Percentiles rank a stretch among this genome's conserved stretches.
Conservation (phyloP, 2,797 vertebrate genomes). For the Dryobates pubescens region DNA sequence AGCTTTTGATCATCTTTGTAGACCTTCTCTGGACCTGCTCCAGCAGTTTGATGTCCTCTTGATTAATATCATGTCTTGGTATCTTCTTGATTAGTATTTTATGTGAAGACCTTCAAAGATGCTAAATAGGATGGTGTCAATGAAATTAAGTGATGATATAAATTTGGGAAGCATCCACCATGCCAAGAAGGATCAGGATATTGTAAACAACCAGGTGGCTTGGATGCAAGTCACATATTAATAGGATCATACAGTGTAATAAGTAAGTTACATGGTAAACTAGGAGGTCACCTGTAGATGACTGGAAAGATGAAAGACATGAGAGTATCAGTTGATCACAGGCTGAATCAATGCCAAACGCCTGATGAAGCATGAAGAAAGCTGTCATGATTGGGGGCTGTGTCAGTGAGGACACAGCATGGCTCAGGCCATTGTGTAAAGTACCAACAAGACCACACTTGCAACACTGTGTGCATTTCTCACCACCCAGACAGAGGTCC, state of each 20-base stretch:
- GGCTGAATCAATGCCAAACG: neutral
- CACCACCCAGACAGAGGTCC: neutral
- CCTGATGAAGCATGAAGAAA: neutral
- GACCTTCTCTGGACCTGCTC: no score
- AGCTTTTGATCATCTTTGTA: no score
- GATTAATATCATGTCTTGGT: no score
- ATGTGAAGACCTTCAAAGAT: neutral
- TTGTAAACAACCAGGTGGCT: neutral
- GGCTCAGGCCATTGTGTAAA: neutral
- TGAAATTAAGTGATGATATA: neutral
- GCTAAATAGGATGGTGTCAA: accelerated
- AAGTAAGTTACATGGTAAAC: accelerated
- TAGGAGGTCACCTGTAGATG: neutral
- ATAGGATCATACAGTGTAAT: neutral
- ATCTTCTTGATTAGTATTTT: neutral
- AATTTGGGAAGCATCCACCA: neutral
- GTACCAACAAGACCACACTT: neutral
- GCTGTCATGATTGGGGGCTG: neutral
- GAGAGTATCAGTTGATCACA: neutral
- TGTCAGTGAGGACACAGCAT: neutral
- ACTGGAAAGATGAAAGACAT: neutral
- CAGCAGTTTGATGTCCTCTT: no score
- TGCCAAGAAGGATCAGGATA: neutral
- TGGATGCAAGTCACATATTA: neutral
- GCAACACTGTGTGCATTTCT: neutral